Evolutionary conservation across 2,888 invertebrate genomes (phyloP).

Genomic region (Hirtodrosophila cameraria): DNA sequence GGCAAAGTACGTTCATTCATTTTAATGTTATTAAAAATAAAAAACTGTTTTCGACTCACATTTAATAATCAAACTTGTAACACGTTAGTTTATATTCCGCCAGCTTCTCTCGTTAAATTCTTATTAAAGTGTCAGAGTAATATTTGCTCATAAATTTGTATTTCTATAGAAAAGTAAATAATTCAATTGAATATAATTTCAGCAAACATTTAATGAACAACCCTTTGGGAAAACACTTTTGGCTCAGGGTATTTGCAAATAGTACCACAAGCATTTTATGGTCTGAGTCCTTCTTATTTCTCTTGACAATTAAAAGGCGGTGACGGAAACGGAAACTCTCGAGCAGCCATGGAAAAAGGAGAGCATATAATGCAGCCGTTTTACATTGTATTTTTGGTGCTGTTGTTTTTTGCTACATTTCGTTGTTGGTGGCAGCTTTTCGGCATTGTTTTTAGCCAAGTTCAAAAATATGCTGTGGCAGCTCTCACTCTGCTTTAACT

Average conservation of each 20-base stretch:
- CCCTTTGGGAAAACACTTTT: too few species aligned
- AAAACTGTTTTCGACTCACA: too few species aligned
- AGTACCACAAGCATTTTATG: not conserved
- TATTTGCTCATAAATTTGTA: too few species aligned
- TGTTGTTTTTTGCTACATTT: slow-evolving; percentile 27
- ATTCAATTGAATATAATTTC: not conserved
- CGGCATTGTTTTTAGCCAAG: slow-evolving; percentile 50
- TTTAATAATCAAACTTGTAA: too few species aligned
- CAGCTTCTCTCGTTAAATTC: too few species aligned
- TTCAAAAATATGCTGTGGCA: slow-evolving; percentile 44
- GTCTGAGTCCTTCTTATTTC: slow-evolving; percentile 5
- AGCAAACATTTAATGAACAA: not conserved
- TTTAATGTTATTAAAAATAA: too few species aligned
- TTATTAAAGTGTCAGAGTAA: too few species aligned
- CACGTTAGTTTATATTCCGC: too few species aligned
- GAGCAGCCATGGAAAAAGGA: slow-evolving; percentile 52
- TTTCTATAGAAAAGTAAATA: too few species aligned
- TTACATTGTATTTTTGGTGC: slow-evolving; percentile 39
- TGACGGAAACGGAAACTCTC: slow-evolving; percentile 54
- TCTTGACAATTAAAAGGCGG: slow-evolving; percentile 50
- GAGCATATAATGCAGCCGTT: slow-evolving; percentile 63
- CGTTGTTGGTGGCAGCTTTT: slow-evolving; percentile 31
- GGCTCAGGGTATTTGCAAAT: slow-evolving; percentile 28
- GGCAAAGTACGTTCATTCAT: too few species aligned
- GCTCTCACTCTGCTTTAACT: not conserved